These are phyloP conservation scores for Carcharodon carcharias DNA, from an alignment of 2,797 vertebrate genomes.

Conservation along the genomic window DNA sequence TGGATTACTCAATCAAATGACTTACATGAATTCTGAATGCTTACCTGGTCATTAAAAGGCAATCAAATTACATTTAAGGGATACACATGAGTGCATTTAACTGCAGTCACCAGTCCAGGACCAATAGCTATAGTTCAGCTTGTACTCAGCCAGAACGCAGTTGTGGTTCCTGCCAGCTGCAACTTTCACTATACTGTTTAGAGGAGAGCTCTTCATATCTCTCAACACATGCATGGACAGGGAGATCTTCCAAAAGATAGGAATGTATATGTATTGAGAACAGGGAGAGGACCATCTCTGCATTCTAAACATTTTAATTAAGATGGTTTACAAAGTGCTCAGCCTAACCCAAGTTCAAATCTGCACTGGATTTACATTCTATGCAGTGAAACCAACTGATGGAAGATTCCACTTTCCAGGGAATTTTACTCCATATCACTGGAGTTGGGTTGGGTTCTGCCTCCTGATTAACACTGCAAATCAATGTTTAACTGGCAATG, in stretches of 20 bases:
- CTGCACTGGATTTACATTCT: not conserved
- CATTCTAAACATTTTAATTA: not conserved
- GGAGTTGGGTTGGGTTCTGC: not conserved
- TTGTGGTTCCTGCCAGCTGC: not conserved
- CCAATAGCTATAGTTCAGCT: not conserved
- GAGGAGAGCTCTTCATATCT: not conserved
- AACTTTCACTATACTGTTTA: not conserved
- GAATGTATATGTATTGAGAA: not conserved
- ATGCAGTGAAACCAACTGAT: not conserved
- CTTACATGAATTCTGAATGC: not conserved
- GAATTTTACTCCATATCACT: not conserved
- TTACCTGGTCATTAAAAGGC: not conserved
- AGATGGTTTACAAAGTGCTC: not conserved
- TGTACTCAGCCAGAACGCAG: not conserved
- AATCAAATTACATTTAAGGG: not conserved
- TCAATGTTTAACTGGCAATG: not conserved
- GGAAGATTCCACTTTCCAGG: not conserved
- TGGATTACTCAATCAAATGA: not conserved
- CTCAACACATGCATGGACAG: not conserved
- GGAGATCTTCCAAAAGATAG: not conserved
- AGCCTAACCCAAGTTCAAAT: not conserved
- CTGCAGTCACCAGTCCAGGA: not conserved
- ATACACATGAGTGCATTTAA: not conserved
- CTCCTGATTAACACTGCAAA: not conserved
- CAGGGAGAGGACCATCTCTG: not conserved